These are phyloP conservation scores for Rhabdornis inornatus DNA, from an alignment of 2,113 vertebrate genomes.

Conservation along the genomic window DNA sequence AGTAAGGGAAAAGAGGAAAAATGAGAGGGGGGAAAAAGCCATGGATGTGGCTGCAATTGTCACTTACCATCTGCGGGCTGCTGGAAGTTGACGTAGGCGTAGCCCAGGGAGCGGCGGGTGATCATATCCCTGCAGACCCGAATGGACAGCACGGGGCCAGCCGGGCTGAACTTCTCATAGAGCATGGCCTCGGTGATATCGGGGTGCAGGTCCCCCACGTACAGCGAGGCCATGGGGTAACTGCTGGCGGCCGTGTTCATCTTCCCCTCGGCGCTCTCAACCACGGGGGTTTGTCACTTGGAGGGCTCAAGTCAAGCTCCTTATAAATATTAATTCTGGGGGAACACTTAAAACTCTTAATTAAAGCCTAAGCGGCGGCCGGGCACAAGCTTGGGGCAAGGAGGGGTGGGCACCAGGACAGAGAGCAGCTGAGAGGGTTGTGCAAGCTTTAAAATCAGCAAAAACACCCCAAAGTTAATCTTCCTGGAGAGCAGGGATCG, in stretches of 20 bases:
- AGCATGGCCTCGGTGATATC: conserved; percentile 99
- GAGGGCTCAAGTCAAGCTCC: background rate
- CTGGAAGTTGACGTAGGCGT: conserved; percentile 99
- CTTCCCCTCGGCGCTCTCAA: conserved; percentile 38
- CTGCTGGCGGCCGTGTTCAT: conserved; percentile 82
- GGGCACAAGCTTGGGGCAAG: background rate
- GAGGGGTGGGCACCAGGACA: background rate
- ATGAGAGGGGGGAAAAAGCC: fast-evolving
- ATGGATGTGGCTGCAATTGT: fast-evolving
- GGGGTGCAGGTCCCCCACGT: conserved; percentile 97
- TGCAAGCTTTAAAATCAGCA: background rate
- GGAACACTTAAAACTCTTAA: background rate
- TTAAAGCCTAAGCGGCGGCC: background rate
- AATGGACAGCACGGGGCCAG: conserved; percentile 97
- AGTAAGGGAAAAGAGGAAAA: background rate
- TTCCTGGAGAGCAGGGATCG: background rate
- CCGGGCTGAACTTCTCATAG: conserved; percentile 99
- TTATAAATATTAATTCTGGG: background rate
- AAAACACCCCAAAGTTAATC: background rate
- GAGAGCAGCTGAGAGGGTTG: background rate
- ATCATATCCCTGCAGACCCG: conserved; percentile 99
- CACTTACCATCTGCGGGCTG: conserved; percentile 95
- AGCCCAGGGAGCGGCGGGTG: conserved; percentile 94
- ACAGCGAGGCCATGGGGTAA: conserved; percentile 98
- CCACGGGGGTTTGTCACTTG: background rate